Evolutionary conservation across 2,113 vertebrate genomes (phyloP), one percentile per base, ranked within the genome.

Genomic region (Gymnogyps californianus): DNA sequence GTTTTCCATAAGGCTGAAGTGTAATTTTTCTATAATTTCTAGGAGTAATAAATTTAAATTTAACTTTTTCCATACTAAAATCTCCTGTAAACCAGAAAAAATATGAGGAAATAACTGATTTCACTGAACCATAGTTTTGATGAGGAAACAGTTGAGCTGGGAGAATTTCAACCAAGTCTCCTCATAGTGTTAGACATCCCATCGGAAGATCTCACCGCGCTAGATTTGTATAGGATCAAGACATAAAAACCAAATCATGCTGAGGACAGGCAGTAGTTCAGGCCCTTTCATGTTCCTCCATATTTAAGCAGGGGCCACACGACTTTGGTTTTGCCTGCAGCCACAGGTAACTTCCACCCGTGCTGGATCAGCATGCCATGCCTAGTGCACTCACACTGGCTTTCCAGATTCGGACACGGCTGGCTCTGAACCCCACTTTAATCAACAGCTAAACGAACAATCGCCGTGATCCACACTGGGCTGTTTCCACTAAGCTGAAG

Each of bases 161-260:
- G 54, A 88, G 44, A 58, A 83, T 25, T 83, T 66, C 65, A 51
- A 24, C 12, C 22, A 49, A 49, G 58, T 36, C 29, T 78, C 62
- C 64, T 26, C 25, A 4, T 2, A 19, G 32, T 5, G 0, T 29
- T 4, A 18, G 32, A 12, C 3, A 2, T 31, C 34, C 69, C 58
- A 32, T 4, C 2, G 1, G 66, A 66, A 83, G 24, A 59, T 52
- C 22, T 77, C 29, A 1, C 21, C 44, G 84, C 0, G 0, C 32
- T 7, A 7, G 6, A 14, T 80, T 46, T 26, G 19, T 17, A 40
- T 0, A 58, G 29, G 21, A 88, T 44, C 62, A 57, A 4, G 9
- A 0, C 9, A 32, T 9, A 44, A 80, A 80, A 36, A 77, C 40
- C 31, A 79, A 76, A 77, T 10, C 40, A 10, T 4, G 28, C 70